Percentiles rank a stretch among this genome's conserved stretches.
Evolutionary conservation across 1,140 invertebrate species (phyloP).

Genomic region (Hycleus cichorii): DNA sequence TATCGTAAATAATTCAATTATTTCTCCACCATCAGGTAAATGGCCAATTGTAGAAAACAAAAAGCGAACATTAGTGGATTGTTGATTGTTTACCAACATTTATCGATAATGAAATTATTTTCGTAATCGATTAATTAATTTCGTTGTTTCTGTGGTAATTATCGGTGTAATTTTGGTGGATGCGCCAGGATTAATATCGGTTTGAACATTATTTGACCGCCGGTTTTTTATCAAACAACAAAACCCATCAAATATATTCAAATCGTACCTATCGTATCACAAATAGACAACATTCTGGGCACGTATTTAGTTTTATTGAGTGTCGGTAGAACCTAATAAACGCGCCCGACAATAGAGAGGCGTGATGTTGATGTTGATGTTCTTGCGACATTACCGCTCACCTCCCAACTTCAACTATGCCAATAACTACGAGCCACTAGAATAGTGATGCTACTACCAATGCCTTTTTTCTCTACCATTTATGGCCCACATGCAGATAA

Average conservation of each 20-base stretch:
- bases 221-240: too few relatives aligned
- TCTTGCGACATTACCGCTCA: constrained; percentile 8
- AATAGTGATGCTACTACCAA: not conserved
- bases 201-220: too few relatives aligned
- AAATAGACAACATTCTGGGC: constrained; percentile 13
- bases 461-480: not conserved
- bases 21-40: not conserved
- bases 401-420: constrained; percentile 17
- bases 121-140: too few relatives aligned
- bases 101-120: too few relatives aligned
- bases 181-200: too few relatives aligned
- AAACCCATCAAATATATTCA: too few relatives aligned
- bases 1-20: constrained; percentile 29
- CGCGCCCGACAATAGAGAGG: constrained; percentile 27
- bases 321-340: constrained; percentile 33
- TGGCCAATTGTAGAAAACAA: too few relatives aligned
- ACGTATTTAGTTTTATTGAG: constrained; percentile 34
- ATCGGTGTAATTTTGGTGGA: too few relatives aligned
- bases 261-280: too few relatives aligned
- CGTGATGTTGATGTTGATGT: constrained; percentile 33
- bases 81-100: too few relatives aligned
- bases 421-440: constrained; percentile 12
- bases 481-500: not conserved
- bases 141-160: too few relatives aligned
- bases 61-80: too few relatives aligned